Evolutionary conservation across 2,113 vertebrate genomes (phyloP), one percentile per base, ranked within the genome.

Genomic region (Damaliscus lunatus): DNA sequence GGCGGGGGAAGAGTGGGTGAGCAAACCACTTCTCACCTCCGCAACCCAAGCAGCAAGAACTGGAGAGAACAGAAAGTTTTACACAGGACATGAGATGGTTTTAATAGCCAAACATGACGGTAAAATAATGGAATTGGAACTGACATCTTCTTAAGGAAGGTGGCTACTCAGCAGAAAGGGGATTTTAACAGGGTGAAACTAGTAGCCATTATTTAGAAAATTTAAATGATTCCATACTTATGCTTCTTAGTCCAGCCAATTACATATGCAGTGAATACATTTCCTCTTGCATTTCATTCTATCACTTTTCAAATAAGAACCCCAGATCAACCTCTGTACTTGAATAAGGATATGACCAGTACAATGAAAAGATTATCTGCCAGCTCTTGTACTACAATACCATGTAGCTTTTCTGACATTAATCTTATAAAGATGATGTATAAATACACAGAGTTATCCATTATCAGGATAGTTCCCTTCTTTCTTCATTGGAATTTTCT

Each of bases 161-260:
- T 53, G 29, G 64, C n/a, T 59, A 40, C 50, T 80, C 21, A 81
- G 33, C 21, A 48, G 50, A 96, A 95, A 86, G 55, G 4, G 2
- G 25, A 55, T 55, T 90, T 93, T 88, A 91, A 97, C 88, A 93
- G 55, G 23, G 16, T 82, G 57, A 90, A 90, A 81, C 78, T 74
- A 64, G 19, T 50, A 57, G 14, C 60, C 16, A 21, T 87, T 92
- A 29, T 83, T 90, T 92, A 87, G 48, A 93, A 86, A 83, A 82
- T 40, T 43, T 59, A 64, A 93, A 40, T 59, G 29, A 92, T 86
- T 85, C 31, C 74, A 52, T 90, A 48, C 25, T 67, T 90, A 9
- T 53, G 48, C 7, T 94, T 52, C 19, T 78, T 87, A 53, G 40
- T 90, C 10, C 50, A 53, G 85, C 4, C 8, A 93, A 43, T 80